A percentile compares a stretch with the other conserved stretches of the same genome.
Conservation (phyloP, 2,113 vertebrate species). For the Pteruthius melanotis region DNA sequence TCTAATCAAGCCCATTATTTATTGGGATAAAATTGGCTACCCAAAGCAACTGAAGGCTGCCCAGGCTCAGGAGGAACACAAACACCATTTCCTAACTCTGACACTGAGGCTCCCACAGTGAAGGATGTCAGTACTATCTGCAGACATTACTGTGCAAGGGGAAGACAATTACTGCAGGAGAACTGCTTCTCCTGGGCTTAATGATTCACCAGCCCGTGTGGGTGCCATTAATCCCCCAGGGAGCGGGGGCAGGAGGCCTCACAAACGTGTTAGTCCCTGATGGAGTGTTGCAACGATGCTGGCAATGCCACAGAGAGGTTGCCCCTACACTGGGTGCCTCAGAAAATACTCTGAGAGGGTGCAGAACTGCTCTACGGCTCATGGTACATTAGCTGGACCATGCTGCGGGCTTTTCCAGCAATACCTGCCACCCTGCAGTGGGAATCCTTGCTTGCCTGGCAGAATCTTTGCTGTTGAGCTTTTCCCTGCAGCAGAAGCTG, state of each 20-base stretch:
- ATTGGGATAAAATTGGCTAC: not conserved
- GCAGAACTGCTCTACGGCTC: not conserved
- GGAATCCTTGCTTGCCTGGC: not conserved
- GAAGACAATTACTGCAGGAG: not conserved
- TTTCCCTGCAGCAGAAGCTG: not conserved
- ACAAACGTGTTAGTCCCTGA: not conserved
- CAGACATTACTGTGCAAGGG: not conserved
- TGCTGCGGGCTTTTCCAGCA: not conserved
- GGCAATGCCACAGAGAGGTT: not conserved
- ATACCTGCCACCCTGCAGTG: not conserved
- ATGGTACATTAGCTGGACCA: accelerated
- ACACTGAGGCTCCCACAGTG: not conserved
- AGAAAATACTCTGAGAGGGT: not conserved
- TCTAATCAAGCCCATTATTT: not conserved
- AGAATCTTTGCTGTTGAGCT: not conserved
- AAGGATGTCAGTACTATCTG: not conserved
- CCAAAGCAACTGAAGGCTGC: not conserved
- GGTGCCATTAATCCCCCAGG: not conserved
- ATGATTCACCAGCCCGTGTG: not conserved
- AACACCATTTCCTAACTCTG: not conserved
- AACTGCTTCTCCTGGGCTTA: not conserved
- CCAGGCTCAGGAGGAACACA: not conserved
- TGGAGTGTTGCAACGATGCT: accelerated
- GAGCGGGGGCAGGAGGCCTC: not conserved
- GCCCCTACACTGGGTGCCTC: not conserved